These are phyloP conservation scores for Rhineura floridana DNA, from an alignment of 2,113 vertebrate species.

Conservation along the genomic window DNA sequence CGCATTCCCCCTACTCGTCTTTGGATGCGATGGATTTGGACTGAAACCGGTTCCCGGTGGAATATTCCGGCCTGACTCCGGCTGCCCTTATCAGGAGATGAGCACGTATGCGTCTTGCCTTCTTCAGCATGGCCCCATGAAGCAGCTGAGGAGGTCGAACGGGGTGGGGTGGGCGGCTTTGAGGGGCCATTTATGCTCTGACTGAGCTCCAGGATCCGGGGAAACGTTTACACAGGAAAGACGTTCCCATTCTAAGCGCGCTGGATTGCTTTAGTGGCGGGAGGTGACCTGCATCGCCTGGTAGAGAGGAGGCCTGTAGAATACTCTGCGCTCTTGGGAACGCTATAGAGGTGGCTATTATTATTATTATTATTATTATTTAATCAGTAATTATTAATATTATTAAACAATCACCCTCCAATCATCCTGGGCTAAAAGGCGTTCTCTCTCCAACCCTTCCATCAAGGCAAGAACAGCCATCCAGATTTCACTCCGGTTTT, in stretches of 20 bases:
- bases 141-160: background rate
- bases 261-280: background rate
- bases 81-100: background rate
- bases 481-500: constrained; percentile 39
- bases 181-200: background rate
- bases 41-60: background rate
- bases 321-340: background rate
- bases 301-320: background rate
- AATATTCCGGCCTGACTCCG: background rate
- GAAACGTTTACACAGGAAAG: background rate
- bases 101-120: background rate
- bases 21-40: background rate
- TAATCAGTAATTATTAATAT: background rate
- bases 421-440: too few species aligned
- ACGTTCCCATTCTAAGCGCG: background rate
- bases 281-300: background rate
- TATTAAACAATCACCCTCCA: background rate
- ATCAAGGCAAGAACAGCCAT: background rate
- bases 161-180: background rate
- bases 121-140: background rate
- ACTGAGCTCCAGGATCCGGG: background rate
- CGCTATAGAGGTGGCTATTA: too few species aligned
- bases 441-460: background rate
- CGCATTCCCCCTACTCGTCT: background rate
- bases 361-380: too few species aligned